Base-by-base conservation (phyloP, 1,140 invertebrate genomes). In the Rhopalosiphum padi region DNA sequence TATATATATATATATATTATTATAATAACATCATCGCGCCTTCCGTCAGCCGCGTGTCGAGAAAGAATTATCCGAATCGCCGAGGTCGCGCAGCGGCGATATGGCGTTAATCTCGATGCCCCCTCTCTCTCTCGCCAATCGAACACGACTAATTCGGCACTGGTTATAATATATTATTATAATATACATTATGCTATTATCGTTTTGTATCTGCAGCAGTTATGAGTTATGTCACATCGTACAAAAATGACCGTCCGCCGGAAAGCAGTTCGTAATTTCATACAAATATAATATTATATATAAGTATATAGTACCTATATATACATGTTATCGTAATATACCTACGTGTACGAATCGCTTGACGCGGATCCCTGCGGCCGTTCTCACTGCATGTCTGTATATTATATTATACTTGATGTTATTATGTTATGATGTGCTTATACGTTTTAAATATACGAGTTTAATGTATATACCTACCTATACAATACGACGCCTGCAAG, bases 11-110 rank as follows among this genome's bases (percentile, higher is more conserved):
- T 68, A 46, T 46, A n/a, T 77, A 77, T 15, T 68, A 18, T n/a
- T n/a, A n/a, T n/a, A n/a, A 77, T 35, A 77, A 77, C n/a, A 77
- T 77, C 30, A 18, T 15, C 30, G 60, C 48, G 25, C 30, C 23
- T n/a, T 77, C 60, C 85, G 43, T n/a, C 43, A 46, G 15, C 85
- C 43, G 23, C 85, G 85, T 48, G 25, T 87, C 43, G 43, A 48
- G 85, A 30, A 8, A 87, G 46, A 87, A 46, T 87, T n/a, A 87
- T 87, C 85, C 41, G 25, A 46, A 87, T 87, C 85, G 43, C 43
- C 85, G 85, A 46, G 85, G 85, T 87, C 85, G 85, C 85, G 25
- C 60, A 68, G 60, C 60, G 60, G 60, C 60, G 60, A 68, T n/a
- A 35, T 77, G 60, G 60, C 60, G 60, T 77, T 77, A 87, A 48